Evolutionary conservation across 2,888 invertebrate genomes (phyloP), one percentile per base, ranked within the genome.

Genomic region (Lithophane socia): DNA sequence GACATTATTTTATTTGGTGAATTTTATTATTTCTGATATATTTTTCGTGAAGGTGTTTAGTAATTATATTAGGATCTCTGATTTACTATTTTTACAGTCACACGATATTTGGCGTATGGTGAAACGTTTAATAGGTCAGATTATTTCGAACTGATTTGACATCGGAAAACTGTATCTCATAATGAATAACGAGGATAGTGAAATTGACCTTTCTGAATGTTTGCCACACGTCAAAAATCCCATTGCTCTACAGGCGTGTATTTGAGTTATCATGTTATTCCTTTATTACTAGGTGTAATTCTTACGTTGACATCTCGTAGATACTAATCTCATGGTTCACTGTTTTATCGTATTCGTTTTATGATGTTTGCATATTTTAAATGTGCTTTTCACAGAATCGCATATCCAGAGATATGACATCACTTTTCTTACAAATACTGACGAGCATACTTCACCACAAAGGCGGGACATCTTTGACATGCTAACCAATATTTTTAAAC

Each of bases 311-410:
- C 79, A 83, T 86, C 76, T 81, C 81, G 84, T 87, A 81, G 77
- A 70, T 71, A 82, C 78, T 86, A 69, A 76, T 85, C 77, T 84
- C 86, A 79, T 75, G 68, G 79, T 84, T 82, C 88, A 82, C 77
- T 87, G 75, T 80, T 86, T 60, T 89, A 80, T 74, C 80, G 68
- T 87, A 87, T 81, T 88, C 77, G 67, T 70, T 73, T 82, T 87
- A 86, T 83, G 80, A 82, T 88, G 83, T 90, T 89, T 91, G 89
- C 91, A 89, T 91, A 89, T 89, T 90, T 87, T 89, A 83, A 85
- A 91, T 92, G 92, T 93, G 90, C 91, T 88, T 91, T 93, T 89
- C 92, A 89, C 92, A 92, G 93, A 90, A 84, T 84, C 86, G 80
- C 86, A 88, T 85, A 87, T 82, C 85, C 89, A 84, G 88, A 89